Percentiles rank a stretch among this genome's conserved stretches.
phyloP scores from a whole-genome alignment of 2,888 invertebrate species.

The Drosophila longiperda region DNA sequence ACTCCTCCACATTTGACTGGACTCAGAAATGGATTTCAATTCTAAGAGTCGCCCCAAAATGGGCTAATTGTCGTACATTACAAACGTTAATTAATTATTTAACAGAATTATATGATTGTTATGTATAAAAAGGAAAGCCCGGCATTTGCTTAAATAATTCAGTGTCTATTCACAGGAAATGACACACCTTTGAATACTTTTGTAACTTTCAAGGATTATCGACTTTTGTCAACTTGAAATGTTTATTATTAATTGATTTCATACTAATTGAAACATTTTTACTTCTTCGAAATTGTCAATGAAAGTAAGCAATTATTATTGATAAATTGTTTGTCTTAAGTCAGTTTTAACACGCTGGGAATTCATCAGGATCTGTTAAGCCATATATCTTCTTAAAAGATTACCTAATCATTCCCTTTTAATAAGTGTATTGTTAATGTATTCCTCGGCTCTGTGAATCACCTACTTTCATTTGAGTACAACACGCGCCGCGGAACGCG shows the following conservation, averaged over 20 bases:
- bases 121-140: not conserved
- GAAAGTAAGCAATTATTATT: not conserved
- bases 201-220: slow-evolving; percentile 9
- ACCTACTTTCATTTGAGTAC: slow-evolving; percentile 7
- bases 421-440: slow-evolving; percentile 8
- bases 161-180: not conserved
- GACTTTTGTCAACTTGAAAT: slow-evolving; percentile 4
- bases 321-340: not conserved
- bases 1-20: slow-evolving; percentile 17
- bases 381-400: slow-evolving; percentile 3
- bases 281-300: not conserved
- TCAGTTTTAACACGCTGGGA: not conserved
- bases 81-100: slow-evolving; percentile 9
- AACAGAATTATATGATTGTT: not conserved
- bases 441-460: slow-evolving; percentile 14
- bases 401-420: slow-evolving; percentile 6
- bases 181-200: not conserved
- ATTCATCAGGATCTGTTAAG: not conserved
- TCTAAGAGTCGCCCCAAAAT: slow-evolving; percentile 4
- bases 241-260: slow-evolving; percentile 4
- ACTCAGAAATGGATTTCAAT: slow-evolving; percentile 24
- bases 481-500: slow-evolving; percentile 22
- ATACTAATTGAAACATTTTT: not conserved
- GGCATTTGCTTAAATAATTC: not conserved
- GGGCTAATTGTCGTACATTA: not conserved